These are phyloP conservation scores for Eulimnadia texana DNA, from an alignment of 1,140 invertebrate species.

Conservation along the genomic window DNA sequence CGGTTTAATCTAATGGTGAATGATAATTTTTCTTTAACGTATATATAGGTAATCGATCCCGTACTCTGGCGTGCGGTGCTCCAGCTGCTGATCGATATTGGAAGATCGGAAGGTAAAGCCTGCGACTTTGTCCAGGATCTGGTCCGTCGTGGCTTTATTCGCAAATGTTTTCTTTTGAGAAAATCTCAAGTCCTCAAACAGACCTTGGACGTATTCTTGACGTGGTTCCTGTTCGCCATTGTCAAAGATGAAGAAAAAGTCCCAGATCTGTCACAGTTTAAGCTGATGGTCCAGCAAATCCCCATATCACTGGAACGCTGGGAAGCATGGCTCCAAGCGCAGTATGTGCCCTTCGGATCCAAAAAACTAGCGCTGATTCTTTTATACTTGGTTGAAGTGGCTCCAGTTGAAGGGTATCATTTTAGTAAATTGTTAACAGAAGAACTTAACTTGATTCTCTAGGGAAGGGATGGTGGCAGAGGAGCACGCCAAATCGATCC, in stretches of 20 bases:
- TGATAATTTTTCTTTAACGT: too few species aligned
- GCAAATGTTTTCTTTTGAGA: neutral
- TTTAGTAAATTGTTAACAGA: too few species aligned
- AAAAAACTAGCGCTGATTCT: neutral
- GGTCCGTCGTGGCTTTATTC: neutral
- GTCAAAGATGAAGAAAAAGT: neutral
- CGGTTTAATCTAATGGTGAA: too few species aligned
- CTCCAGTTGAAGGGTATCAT: neutral
- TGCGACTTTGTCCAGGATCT: neutral
- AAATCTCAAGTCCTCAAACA: neutral
- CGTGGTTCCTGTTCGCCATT: neutral
- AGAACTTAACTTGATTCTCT: neutral
- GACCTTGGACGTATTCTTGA: neutral
- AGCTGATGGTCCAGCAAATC: neutral
- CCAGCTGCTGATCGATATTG: neutral
- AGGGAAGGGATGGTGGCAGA: neutral
- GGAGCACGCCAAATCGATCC: neutral
- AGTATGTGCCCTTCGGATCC: neutral
- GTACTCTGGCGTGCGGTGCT: neutral
- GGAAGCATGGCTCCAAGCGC: neutral
- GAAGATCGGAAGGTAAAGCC: neutral
- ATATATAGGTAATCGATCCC: neutral
- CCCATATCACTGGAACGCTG: neutral
- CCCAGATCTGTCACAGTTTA: neutral
- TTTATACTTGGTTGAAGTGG: neutral